Evolutionary conservation across 1,140 invertebrate species (phyloP).

Genomic region (Aphelinus certus): DNA sequence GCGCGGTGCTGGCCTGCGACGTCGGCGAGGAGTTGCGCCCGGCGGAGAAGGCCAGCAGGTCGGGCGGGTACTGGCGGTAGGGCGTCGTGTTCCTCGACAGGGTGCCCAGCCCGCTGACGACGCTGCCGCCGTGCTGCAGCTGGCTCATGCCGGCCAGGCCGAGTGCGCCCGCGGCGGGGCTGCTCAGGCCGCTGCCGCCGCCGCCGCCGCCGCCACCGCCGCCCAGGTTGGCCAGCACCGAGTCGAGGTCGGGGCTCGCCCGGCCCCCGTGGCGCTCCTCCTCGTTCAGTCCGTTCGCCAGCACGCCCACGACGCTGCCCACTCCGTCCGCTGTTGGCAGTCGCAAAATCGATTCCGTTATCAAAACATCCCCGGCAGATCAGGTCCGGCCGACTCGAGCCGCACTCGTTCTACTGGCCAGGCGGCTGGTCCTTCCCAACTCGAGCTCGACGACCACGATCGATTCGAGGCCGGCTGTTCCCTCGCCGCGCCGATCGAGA

Average conservation of each 20-base stretch:
- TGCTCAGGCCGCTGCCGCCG: conserved; percentile 40
- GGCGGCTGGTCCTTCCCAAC: too few species aligned
- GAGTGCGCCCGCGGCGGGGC: conserved; percentile 43
- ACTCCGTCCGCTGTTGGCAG: conserved; percentile 56
- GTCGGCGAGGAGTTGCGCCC: conserved; percentile 66
- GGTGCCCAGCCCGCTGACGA: conserved; percentile 45
- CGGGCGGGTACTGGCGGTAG: conserved; percentile 77
- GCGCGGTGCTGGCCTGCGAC: conserved; percentile 80
- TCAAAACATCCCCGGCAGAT: too few species aligned
- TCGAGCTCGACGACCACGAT: too few species aligned
- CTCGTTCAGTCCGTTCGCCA: conserved; percentile 46
- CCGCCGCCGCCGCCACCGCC: conserved; percentile 6
- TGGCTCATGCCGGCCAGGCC: conserved; percentile 33
- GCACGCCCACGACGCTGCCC: conserved; percentile 49
- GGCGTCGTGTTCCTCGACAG: conserved; percentile 61
- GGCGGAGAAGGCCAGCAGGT: conserved; percentile 80
- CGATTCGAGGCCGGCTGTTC: too few species aligned
- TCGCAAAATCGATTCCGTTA: too few species aligned
- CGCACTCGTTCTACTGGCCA: too few species aligned
- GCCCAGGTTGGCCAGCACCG: not conserved
- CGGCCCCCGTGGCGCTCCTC: conserved; percentile 49
- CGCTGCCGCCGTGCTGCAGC: conserved; percentile 55
- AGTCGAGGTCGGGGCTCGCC: conserved; percentile 48
- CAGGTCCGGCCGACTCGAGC: too few species aligned
- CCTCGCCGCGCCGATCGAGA: too few species aligned